phyloP scores from a whole-genome alignment of 2,113 vertebrate genomes.

The Oceanites oceanicus region DNA sequence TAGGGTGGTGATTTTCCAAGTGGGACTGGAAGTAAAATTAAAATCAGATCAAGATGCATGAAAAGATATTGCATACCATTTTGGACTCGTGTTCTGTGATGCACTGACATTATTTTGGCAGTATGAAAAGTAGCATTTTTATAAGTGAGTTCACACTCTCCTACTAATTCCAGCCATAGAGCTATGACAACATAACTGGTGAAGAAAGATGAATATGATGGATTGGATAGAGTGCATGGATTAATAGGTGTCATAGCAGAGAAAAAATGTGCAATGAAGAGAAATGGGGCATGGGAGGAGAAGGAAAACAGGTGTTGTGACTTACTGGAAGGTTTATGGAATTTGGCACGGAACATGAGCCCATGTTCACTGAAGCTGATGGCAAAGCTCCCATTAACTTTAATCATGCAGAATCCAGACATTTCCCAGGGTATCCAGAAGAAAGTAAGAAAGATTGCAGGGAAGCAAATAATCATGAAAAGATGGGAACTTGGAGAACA shows the following conservation, averaged over 20 bases:
- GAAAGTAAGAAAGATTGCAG: background rate
- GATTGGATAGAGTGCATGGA: conserved; percentile 24
- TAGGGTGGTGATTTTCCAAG: conserved; percentile 36
- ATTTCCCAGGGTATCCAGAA: conserved; percentile 33
- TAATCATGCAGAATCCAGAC: conserved; percentile 25
- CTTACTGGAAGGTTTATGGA: conserved; percentile 49
- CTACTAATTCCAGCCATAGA: conserved; percentile 12
- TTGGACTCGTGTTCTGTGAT: conserved; percentile 30
- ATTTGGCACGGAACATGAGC: conserved; percentile 40
- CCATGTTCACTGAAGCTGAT: conserved; percentile 4
- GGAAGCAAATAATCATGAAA: background rate
- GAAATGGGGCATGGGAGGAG: conserved; percentile 10
- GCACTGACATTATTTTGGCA: conserved; percentile 58
- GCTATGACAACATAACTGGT: conserved; percentile 17
- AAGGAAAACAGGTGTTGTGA: conserved; percentile 36
- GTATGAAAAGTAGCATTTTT: conserved; percentile 11
- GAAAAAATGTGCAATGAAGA: conserved; percentile 24
- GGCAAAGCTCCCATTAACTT: conserved; percentile 54
- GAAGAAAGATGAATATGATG: conserved; percentile 45
- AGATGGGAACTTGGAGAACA: background rate
- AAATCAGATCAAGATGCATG: conserved; percentile 43
- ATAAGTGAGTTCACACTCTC: conserved; percentile 15
- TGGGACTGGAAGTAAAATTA: conserved; percentile 19
- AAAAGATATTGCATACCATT: conserved; percentile 23
- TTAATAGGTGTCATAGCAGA: conserved; percentile 49